These are phyloP conservation scores for Acanthoscelides obtectus DNA, from an alignment of 2,888 invertebrate genomes.

Conservation along the genomic window DNA sequence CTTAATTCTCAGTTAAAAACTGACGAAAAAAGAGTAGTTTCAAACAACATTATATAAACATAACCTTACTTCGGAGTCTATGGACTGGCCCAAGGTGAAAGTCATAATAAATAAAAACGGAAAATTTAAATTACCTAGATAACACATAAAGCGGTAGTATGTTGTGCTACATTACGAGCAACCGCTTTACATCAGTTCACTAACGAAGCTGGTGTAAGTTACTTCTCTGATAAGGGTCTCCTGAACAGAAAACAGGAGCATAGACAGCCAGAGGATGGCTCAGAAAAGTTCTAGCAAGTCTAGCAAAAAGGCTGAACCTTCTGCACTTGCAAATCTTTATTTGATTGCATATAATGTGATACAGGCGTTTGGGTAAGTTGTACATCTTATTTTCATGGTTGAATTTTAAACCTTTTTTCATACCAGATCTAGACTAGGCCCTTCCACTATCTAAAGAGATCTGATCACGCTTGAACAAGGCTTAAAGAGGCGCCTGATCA, in stretches of 20 bases:
- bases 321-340: conserved; percentile 9
- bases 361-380: conserved; percentile 25
- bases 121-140: background rate
- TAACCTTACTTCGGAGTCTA: background rate
- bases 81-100: background rate
- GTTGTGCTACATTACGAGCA: background rate
- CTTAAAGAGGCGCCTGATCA: too few relatives aligned
- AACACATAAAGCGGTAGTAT: background rate
- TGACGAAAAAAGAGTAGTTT: too few relatives aligned
- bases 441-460: too few relatives aligned
- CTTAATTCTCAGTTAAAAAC: too few relatives aligned
- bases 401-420: too few relatives aligned
- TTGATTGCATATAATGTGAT: conserved; percentile 16
- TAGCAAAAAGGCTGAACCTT: conserved; percentile 3
- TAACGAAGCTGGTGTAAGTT: background rate
- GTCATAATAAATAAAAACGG: background rate
- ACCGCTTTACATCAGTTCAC: background rate
- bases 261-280: background rate
- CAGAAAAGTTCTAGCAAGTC: background rate
- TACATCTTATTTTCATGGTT: too few relatives aligned
- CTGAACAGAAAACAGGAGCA: background rate
- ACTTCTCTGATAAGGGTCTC: background rate
- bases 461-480: too few relatives aligned
- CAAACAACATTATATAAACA: background rate
- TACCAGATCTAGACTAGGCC: too few relatives aligned